Conservation (phyloP, 1,140 invertebrate genomes). For the Wasmannia auropunctata region DNA sequence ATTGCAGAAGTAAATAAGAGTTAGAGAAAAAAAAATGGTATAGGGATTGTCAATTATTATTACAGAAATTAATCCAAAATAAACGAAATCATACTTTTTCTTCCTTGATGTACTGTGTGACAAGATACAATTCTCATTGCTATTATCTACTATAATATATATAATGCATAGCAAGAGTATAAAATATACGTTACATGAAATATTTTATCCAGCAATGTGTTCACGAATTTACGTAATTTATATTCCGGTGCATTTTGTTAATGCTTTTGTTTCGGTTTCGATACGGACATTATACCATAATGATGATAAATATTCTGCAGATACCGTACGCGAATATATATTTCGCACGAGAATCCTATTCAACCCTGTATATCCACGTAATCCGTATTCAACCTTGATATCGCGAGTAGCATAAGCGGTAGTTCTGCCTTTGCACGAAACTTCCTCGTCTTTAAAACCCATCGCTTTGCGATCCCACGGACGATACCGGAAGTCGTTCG, state of each 20-base stretch:
- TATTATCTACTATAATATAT: not conserved
- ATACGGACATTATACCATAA: slow-evolving; percentile 9
- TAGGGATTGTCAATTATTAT: not conserved
- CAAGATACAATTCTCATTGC: not conserved
- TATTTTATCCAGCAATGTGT: not conserved
- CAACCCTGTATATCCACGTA: slow-evolving; percentile 6
- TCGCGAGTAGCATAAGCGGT: slow-evolving; percentile 8
- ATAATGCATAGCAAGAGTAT: not conserved
- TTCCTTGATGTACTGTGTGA: not conserved
- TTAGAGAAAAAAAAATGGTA: not conserved
- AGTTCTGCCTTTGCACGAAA: not conserved
- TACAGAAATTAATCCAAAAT: not conserved
- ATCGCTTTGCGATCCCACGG: not conserved
- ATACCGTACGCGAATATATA: slow-evolving; percentile 12
- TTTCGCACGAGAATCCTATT: slow-evolving; percentile 25
- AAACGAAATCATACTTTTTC: not conserved
- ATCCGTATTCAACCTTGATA: slow-evolving; percentile 40
- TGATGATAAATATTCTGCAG: slow-evolving; percentile 40
- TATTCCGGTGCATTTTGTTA: not conserved
- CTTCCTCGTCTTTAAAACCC: slow-evolving; percentile 21
- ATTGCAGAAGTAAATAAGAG: not conserved
- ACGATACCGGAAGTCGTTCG: slow-evolving; percentile 34
- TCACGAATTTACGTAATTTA: not conserved
- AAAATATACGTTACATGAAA: not conserved
- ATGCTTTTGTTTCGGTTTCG: not conserved